Conservation (phyloP, 2,888 invertebrate species). For the Drosophila neutralis region DNA sequence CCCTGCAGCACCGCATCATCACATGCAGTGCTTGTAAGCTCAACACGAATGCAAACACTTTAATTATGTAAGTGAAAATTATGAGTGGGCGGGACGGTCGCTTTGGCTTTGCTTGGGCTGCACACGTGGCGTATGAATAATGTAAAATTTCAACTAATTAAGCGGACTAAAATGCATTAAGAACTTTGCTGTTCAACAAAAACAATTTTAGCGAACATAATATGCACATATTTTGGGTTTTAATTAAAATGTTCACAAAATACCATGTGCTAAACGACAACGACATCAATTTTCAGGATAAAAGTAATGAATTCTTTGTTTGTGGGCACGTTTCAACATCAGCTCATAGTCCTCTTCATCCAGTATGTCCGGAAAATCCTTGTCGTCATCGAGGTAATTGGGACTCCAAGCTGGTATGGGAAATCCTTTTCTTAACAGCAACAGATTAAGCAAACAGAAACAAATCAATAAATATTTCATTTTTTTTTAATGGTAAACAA, state of each 20-base stretch:
- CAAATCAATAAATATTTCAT: slow-evolving; percentile 9
- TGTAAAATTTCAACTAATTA: slow-evolving; percentile 68
- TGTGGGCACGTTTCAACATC: slow-evolving; percentile 33
- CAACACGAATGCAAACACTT: slow-evolving; percentile 49
- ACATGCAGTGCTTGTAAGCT: slow-evolving; percentile 21
- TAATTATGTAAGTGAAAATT: slow-evolving; percentile 62
- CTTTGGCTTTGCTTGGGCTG: slow-evolving; percentile 20
- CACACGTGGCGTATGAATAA: slow-evolving; percentile 71
- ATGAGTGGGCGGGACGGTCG: slow-evolving; percentile 18
- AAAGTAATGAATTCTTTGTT: background rate
- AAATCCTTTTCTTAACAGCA: background rate
- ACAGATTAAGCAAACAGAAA: slow-evolving; percentile 7
- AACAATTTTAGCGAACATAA: slow-evolving; percentile 33
- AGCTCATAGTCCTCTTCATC: slow-evolving; percentile 15
- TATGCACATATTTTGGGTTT: slow-evolving; percentile 51
- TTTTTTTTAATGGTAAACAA: background rate
- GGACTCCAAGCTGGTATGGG: slow-evolving; percentile 21
- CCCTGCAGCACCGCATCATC: background rate
- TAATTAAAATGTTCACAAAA: slow-evolving; percentile 50
- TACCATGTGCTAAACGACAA: background rate
- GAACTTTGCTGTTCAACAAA: slow-evolving; percentile 29
- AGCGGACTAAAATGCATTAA: slow-evolving; percentile 60
- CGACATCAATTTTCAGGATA: background rate
- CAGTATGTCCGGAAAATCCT: slow-evolving; percentile 39
- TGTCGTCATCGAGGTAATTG: slow-evolving; percentile 27